phyloP scores from a whole-genome alignment of 2,113 vertebrate genomes.

The Ceyx melanurus region DNA sequence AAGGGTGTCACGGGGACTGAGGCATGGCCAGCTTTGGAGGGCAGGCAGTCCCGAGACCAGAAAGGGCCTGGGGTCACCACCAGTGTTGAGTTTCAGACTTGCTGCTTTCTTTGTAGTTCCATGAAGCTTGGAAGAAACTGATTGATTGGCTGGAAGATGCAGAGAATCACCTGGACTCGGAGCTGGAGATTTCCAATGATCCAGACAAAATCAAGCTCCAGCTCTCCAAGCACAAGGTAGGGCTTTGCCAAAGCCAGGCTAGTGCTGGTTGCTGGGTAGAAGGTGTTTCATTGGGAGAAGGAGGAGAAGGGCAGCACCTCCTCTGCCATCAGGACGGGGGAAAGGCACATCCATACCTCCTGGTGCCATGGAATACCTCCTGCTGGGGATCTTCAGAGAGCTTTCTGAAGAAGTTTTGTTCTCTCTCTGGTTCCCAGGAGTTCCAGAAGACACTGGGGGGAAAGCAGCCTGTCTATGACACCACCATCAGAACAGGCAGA shows the following conservation, averaged over 20 bases:
- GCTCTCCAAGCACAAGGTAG: conserved; percentile 95
- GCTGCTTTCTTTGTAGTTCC: conserved; percentile 81
- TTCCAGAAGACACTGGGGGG: conserved; percentile 96
- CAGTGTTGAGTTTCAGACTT: neutral
- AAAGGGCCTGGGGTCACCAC: neutral
- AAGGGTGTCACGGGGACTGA: fast-evolving
- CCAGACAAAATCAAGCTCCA: conserved; percentile 98
- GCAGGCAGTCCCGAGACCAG: neutral
- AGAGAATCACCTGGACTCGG: conserved; percentile 92
- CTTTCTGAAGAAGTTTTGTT: neutral
- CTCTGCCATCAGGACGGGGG: neutral
- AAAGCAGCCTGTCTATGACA: conserved; percentile 97
- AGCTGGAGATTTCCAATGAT: conserved; percentile 98
- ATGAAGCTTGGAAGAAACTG: conserved; percentile 97
- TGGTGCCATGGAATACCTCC: fast-evolving
- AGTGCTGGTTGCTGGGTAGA: neutral
- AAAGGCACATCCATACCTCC: fast-evolving
- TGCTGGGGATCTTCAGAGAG: neutral
- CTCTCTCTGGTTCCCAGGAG: conserved; percentile 77
- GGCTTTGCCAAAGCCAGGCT: neutral
- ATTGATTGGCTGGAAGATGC: conserved; percentile 97
- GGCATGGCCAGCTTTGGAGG: neutral
- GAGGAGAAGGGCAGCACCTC: neutral
- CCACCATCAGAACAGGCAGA: conserved; percentile 91
- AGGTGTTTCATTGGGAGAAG: neutral